Conservation (phyloP, 2,888 invertebrate genomes). For the Drosophila ustulata region DNA sequence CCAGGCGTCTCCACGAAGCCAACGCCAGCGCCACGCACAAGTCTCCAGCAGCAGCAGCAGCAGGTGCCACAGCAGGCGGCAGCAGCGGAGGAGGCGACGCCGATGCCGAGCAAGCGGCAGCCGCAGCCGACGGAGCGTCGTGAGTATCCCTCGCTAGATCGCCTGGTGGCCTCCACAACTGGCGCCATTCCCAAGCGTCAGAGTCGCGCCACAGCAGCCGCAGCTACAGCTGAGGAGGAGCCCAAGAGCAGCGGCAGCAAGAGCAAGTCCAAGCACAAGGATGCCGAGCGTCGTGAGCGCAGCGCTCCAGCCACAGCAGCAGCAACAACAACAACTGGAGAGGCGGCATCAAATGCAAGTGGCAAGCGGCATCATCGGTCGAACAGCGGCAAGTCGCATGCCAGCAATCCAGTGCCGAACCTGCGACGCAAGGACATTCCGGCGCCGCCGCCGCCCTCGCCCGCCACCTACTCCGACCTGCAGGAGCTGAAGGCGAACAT, state of each 20-base stretch:
- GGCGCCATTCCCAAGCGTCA: constrained; percentile 83
- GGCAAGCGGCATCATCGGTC: constrained; percentile 67
- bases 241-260: constrained; percentile 44
- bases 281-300: constrained; percentile 36
- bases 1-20: constrained; percentile 56
- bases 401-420: constrained; percentile 25
- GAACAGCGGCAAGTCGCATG: constrained; percentile 49
- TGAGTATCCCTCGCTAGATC: constrained; percentile 82
- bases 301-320: constrained; percentile 11
- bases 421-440: constrained; percentile 76
- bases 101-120: constrained; percentile 51
- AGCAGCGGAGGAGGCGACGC: constrained; percentile 12
- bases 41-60: constrained; percentile 44
- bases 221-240: constrained; percentile 30
- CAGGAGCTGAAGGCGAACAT: constrained; percentile 80
- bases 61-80: background rate
- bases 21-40: constrained; percentile 81
- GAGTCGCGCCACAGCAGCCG: constrained; percentile 21
- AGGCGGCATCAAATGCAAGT: background rate
- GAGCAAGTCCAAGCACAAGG: constrained; percentile 58
- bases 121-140: constrained; percentile 58
- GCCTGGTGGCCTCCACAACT: constrained; percentile 78
- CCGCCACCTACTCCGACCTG: constrained; percentile 80
- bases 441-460: constrained; percentile 80
- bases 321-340: background rate